Base-by-base conservation (phyloP, 2,888 invertebrate genomes). In the Prosopocoilus inquinatus region DNA sequence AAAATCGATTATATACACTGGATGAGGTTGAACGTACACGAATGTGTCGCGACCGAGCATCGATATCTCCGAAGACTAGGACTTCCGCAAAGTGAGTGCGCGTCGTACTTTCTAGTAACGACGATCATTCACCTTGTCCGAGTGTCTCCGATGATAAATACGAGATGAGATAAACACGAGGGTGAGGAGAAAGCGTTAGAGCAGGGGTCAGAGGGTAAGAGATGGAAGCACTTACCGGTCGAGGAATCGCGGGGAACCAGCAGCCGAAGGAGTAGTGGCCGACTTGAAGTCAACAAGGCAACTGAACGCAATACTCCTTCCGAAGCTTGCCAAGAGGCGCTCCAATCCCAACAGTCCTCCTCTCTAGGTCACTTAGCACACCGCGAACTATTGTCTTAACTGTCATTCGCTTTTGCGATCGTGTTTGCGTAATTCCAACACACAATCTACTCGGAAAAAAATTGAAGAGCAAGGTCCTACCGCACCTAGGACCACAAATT, bases 341-440 rank as follows among this genome's bases (percentile, higher is more conserved):
- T 65, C 70, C 67, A 68, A 67, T 66, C 67, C 68, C 66, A 64
- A 64, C 64, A 64, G 63, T 62, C 66, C 66, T 70, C 69, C 71
- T 72, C 72, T 73, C 73, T 73, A 73, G 73, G 73, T 73, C 73
- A 73, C 64, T 65, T 65, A 60, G 67, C 63, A 67, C 68, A 68
- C 63, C 65, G 66, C 55, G 49, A 48, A 57, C 66, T 67, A 69
- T 71, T 71, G 68, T 71, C 67, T 63, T 44, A 32, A 38, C 32
- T 32, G n/a, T 41, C 41, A 41, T 41, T 36, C 16, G 16, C 41
- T 41, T 28, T 28, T 16, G 12, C 41, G 9, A 16, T 11, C 12
- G 13, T 5, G 41, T 41, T 41, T 41, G 41, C 41, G 41, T 11
- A 41, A 41, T 41, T 41, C 41, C 15, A 53, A 55, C 57, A 28